Percentiles rank a stretch among this genome's conserved stretches.
Evolutionary conservation across 2,888 invertebrate species (phyloP).

Genomic region (Acronicta leporina): DNA sequence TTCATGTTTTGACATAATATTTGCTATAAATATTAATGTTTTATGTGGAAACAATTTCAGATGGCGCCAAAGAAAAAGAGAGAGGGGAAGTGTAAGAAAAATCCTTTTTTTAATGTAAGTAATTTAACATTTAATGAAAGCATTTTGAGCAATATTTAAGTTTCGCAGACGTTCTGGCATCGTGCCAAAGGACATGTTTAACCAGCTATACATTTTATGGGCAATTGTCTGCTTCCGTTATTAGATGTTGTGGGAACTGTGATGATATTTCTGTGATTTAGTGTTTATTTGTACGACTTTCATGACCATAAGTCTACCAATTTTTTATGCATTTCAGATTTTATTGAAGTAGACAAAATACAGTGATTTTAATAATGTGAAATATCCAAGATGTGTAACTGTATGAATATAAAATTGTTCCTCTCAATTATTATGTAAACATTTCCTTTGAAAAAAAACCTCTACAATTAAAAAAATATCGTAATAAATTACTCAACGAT

Average conservation of each 20-base stretch:
- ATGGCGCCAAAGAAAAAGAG: slow-evolving; percentile 40
- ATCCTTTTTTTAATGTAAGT: slow-evolving; percentile 44
- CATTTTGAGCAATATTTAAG: slow-evolving; percentile 37
- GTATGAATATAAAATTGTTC: no score
- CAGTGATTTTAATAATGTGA: neutral
- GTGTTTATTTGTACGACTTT: slow-evolving; percentile 15
- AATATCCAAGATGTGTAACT: neutral
- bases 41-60: slow-evolving; percentile 67
- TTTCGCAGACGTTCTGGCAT: slow-evolving; percentile 58
- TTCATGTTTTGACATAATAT: slow-evolving; percentile 45
- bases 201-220: slow-evolving; percentile 58
- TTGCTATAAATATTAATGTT: slow-evolving; percentile 51
- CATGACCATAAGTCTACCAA: slow-evolving; percentile 7
- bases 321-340: neutral
- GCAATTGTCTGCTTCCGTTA: slow-evolving; percentile 61
- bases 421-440: no score
- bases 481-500: no score
- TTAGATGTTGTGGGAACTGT: slow-evolving; percentile 51
- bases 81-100: slow-evolving; percentile 1
- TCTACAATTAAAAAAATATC: no score
- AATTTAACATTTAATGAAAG: slow-evolving; percentile 34
- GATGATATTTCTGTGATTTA: slow-evolving; percentile 35
- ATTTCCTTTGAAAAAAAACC: no score
- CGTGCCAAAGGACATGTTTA: slow-evolving; percentile 57
- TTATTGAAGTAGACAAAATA: neutral